Evolutionary conservation across 2,113 vertebrate genomes (phyloP), one percentile per base, ranked within the genome.

Genomic region (Salvelinus sp.): DNA sequence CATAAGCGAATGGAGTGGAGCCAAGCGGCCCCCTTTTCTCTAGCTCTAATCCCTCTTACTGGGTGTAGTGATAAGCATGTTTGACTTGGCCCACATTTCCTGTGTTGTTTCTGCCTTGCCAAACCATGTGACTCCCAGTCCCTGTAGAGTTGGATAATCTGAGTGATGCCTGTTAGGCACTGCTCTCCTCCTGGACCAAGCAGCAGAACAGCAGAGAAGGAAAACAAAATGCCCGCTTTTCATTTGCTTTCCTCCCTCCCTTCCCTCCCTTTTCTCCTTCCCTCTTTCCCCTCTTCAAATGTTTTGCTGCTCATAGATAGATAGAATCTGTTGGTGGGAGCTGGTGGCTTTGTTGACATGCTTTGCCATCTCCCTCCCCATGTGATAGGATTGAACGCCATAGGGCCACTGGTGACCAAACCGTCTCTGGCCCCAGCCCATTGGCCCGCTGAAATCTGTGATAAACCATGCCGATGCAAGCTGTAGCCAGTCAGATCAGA

Each of bases 31-130:
- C 64, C 33, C 30, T 78, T 79, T 83, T 84, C 77, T 72, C 64
- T 68, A 54, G 60, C 77, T 85, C 82, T 89, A 90, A 92, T 92
- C 88, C 87, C 82, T 89, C 90, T 91, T 44, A 87, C 76, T 71
- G 74, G 77, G 77, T 38, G 62, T 68, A 82, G 82, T 73, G 88
- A 93, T 91, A 87, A 91, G 89, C 85, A 14, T 85, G 82, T 87
- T 89, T 85, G 89, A 91, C 84, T 90, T 83, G 67, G 80, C 74
- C 82, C 83, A 87, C 87, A 86, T 89, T 90, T 86, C 67, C 78
- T 79, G 76, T 80, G 77, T 89, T 90, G 87, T 91, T 91, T 88
- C 83, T 81, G 83, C 79, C 9, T 44, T 44, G 38, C 7, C 38
- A 10, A 44, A 44, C 9, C 85, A 84, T 67, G 77, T 90, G 88